Evolutionary conservation across 2,797 vertebrate genomes (phyloP).

Genomic region (Ceryle rudis): DNA sequence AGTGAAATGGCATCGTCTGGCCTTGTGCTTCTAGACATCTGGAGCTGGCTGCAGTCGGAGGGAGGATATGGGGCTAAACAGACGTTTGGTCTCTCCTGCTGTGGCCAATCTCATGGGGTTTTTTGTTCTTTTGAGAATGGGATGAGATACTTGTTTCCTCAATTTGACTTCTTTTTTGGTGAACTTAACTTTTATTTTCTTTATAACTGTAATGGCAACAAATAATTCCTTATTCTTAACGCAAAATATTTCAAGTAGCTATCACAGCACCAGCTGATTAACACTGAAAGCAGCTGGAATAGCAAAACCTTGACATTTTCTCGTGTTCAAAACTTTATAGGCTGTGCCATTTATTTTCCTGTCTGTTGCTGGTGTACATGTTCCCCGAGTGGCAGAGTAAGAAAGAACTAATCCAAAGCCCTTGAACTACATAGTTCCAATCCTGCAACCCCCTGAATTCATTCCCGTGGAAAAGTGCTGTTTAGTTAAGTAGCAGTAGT

Average conservation of each 20-base stretch:
- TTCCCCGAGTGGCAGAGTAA: neutral
- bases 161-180: neutral
- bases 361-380: neutral
- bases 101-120: neutral
- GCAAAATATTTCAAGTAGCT: neutral
- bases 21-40: neutral
- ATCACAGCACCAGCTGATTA: neutral
- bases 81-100: neutral
- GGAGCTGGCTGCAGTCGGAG: neutral
- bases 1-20: neutral
- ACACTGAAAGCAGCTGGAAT: neutral
- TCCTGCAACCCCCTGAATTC: neutral
- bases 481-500: neutral
- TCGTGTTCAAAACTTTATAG: neutral
- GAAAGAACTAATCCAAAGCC: neutral
- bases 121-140: conserved; percentile 19
- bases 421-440: neutral
- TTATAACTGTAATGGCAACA: neutral
- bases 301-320: neutral
- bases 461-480: neutral
- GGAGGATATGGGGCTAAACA: neutral
- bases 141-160: neutral
- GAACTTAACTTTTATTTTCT: neutral
- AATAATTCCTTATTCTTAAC: neutral
- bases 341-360: neutral